A percentile compares a stretch with the other conserved stretches of the same genome.
Evolutionary conservation across 1,140 invertebrate genomes (phyloP).

Genomic region (Stenopsyche tienmushanensis): DNA sequence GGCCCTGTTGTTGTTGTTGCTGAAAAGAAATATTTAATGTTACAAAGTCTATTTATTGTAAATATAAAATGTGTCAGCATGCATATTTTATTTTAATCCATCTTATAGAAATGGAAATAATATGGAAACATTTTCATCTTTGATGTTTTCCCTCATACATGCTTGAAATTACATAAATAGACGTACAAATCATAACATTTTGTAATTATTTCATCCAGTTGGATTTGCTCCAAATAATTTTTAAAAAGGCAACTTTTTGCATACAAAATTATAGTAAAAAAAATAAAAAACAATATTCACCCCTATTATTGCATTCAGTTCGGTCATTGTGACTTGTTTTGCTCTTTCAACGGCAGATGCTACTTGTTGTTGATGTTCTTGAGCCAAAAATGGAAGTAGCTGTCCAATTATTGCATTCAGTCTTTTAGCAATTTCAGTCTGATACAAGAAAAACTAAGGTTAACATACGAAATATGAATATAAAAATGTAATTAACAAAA

Average conservation of each 20-base stretch:
- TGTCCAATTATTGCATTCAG: conserved; percentile 88
- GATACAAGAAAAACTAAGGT: conserved; percentile 49
- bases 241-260: too few species aligned
- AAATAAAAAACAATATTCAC: conserved; percentile 59
- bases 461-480: conserved; percentile 16
- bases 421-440: conserved; percentile 94
- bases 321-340: conserved; percentile 94
- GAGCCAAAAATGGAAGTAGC: conserved; percentile 86
- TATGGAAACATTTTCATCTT: too few species aligned
- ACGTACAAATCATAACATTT: too few species aligned
- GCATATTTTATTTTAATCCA: too few species aligned
- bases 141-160: too few species aligned
- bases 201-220: too few species aligned
- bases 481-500: conserved; percentile 13
- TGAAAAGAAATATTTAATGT: conserved; percentile 46
- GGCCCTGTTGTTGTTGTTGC: conserved; percentile 65
- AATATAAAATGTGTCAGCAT: neutral
- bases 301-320: conserved; percentile 86
- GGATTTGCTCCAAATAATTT: too few species aligned
- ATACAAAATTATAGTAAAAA: neutral
- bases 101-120: too few species aligned
- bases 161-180: too few species aligned
- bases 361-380: conserved; percentile 94
- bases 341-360: conserved; percentile 90
- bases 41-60: neutral